phyloP scores from a whole-genome alignment of 2,888 invertebrate genomes.

The Netelia inedita region DNA sequence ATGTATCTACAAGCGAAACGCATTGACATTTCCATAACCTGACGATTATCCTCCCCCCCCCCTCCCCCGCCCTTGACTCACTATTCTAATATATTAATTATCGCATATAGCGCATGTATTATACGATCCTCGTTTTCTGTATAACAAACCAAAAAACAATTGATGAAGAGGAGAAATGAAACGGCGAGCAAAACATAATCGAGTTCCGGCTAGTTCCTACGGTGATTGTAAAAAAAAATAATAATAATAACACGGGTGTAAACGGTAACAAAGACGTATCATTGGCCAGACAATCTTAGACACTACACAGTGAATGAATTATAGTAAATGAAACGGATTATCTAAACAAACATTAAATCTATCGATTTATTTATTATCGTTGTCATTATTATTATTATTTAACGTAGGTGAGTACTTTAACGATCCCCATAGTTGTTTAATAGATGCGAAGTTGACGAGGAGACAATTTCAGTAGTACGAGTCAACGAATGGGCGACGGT shows the following conservation, averaged over 20 bases:
- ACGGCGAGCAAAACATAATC: constrained; percentile 21
- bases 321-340: constrained; percentile 65
- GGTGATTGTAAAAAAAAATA: constrained; percentile 58
- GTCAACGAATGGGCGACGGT: constrained; percentile 27
- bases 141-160: constrained; percentile 22
- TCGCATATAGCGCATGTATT: constrained; percentile 51
- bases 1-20: constrained; percentile 56
- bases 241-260: constrained; percentile 44
- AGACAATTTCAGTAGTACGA: constrained; percentile 31
- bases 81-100: constrained; percentile 56
- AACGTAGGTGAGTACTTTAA: constrained; percentile 26
- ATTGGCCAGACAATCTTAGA: constrained; percentile 77
- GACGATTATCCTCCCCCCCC: constrained; percentile 36
- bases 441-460: neutral
- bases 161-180: neutral
- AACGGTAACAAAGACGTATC: constrained; percentile 71
- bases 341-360: constrained; percentile 39
- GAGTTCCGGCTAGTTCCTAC: constrained; percentile 62
- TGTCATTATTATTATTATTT: neutral
- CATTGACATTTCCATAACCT: constrained; percentile 55
- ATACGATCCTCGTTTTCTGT: constrained; percentile 61
- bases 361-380: constrained; percentile 51
- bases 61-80: constrained; percentile 38
- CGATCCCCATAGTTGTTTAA: constrained; percentile 2
- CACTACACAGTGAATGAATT: constrained; percentile 70